Percentiles rank a stretch among this genome's conserved stretches.
These are phyloP conservation scores for Halisarca cf. caerulea DNA, from an alignment of 37 sponge, comb jelly and placozoan genomes.

Conservation along the genomic window DNA sequence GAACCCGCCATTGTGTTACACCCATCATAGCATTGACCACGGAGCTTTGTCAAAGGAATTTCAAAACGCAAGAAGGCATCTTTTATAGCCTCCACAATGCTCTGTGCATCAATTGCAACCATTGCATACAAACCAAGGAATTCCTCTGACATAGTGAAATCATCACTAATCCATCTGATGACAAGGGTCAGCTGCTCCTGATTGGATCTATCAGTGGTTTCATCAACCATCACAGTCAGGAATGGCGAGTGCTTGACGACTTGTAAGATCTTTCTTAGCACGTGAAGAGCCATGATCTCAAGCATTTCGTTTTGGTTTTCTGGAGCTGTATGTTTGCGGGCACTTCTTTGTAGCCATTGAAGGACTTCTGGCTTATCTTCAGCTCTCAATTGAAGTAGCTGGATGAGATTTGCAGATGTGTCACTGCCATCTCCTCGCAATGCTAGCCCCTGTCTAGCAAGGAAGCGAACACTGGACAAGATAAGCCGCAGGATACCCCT, in stretches of 20 bases:
- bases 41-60: constrained; percentile 41
- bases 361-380: constrained; percentile 50
- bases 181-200: constrained; percentile 52
- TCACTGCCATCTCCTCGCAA: constrained; percentile 62
- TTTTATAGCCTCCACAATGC: constrained; percentile 52
- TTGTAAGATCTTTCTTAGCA: constrained; percentile 52
- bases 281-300: constrained; percentile 64
- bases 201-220: constrained; percentile 53
- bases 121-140: constrained; percentile 57
- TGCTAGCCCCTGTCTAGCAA: constrained; percentile 69
- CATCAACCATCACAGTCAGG: constrained; percentile 67
- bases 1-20: constrained; percentile 69
- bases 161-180: constrained; percentile 54
- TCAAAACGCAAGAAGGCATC: constrained; percentile 59
- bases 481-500: constrained; percentile 73
- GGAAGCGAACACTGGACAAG: constrained; percentile 62
- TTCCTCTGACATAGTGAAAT: constrained; percentile 37
- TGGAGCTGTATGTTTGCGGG: constrained; percentile 40
- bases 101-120: constrained; percentile 48
- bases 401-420: constrained; percentile 62
- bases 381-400: constrained; percentile 56
- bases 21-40: constrained; percentile 82
- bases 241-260: constrained; percentile 46
- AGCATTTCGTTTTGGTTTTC: constrained; percentile 83
- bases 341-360: constrained; percentile 56